These are phyloP conservation scores for Ectobius pallidus DNA, from an alignment of 2,888 invertebrate species.

Conservation along the genomic window DNA sequence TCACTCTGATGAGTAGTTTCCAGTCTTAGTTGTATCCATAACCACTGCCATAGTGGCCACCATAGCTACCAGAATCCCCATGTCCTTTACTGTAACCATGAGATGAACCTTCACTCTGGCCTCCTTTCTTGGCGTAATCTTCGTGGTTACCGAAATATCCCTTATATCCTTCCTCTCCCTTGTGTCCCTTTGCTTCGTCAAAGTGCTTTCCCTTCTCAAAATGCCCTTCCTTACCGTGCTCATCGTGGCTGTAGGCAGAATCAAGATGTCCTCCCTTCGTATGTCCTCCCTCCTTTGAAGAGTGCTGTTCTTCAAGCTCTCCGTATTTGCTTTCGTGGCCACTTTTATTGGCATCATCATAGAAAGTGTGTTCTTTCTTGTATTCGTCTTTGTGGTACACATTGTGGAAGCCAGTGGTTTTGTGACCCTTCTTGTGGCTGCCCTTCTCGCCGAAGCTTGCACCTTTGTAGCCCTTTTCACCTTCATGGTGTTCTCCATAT, in stretches of 20 bases:
- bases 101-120: conserved; percentile 57
- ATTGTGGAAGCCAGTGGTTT: conserved; percentile 73
- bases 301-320: conserved; percentile 61
- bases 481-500: conserved; percentile 62
- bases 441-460: conserved; percentile 64
- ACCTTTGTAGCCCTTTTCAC: conserved; percentile 61
- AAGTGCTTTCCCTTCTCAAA: conserved; percentile 64
- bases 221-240: conserved; percentile 63
- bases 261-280: conserved; percentile 63
- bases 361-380: conserved; percentile 78
- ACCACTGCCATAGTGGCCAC: conserved; percentile 2
- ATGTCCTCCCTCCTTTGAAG: conserved; percentile 61
- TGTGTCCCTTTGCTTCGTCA: conserved; percentile 61
- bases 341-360: conserved; percentile 71
- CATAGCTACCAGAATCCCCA: conserved; percentile 41
- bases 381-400: conserved; percentile 78
- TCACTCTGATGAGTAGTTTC: too few relatives aligned
- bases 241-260: conserved; percentile 59
- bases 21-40: conserved; percentile 48
- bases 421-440: conserved; percentile 71
- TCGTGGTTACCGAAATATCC: conserved; percentile 61
- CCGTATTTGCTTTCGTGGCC: conserved; percentile 71
- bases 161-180: conserved; percentile 63
- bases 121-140: conserved; percentile 63
- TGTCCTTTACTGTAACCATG: conserved; percentile 56